phyloP scores from a whole-genome alignment of 2,888 invertebrate species.

The Drosophila suboccidentalis region DNA sequence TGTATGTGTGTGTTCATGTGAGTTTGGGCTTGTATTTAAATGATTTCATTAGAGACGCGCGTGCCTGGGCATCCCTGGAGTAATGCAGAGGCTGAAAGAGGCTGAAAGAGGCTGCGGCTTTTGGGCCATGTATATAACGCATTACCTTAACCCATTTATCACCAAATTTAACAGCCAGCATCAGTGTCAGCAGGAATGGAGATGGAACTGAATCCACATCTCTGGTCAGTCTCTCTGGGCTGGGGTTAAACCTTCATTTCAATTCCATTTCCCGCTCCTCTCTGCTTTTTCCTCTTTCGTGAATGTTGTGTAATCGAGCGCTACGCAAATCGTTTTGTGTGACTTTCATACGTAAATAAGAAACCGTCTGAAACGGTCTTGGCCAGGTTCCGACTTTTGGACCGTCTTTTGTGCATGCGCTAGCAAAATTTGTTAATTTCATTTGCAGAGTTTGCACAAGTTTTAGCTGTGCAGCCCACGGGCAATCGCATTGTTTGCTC shows the following conservation, averaged over 20 bases:
- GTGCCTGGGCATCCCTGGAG: constrained; percentile 66
- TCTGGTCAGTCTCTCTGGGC: constrained; percentile 8
- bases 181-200: constrained; percentile 1
- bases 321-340: constrained; percentile 75
- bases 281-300: neutral
- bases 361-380: constrained; percentile 16
- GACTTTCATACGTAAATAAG: constrained; percentile 79
- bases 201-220: neutral
- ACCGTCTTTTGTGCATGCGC: constrained; percentile 64
- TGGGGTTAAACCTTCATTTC: neutral
- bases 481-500: constrained; percentile 50
- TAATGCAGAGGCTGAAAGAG: constrained; percentile 17
- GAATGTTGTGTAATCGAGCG: constrained; percentile 67
- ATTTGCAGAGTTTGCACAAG: constrained; percentile 76
- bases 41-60: constrained; percentile 76
- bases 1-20: constrained; percentile 6
- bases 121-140: constrained; percentile 68
- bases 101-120: constrained; percentile 17
- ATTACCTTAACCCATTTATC: constrained; percentile 80
- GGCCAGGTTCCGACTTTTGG: constrained; percentile 2
- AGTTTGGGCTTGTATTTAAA: constrained; percentile 69
- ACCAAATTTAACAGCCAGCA: constrained; percentile 69
- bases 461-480: constrained; percentile 13
- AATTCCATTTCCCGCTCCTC: neutral
- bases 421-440: constrained; percentile 77